Evolutionary conservation across 2,888 invertebrate genomes (phyloP).

Genomic region (Amphimallon solstitiale): DNA sequence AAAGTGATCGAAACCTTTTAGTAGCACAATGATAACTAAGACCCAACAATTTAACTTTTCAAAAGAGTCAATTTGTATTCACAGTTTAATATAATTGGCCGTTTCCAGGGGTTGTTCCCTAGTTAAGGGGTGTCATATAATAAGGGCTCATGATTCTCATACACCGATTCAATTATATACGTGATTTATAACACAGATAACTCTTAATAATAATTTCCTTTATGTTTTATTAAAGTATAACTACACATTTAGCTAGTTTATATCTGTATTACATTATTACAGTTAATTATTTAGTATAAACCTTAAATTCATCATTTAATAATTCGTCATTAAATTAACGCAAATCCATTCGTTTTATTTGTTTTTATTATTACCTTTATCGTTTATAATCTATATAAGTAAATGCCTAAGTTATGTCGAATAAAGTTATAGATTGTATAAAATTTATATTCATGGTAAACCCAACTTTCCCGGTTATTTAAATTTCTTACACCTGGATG

Average conservation of each 20-base stretch:
- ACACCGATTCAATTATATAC: slow-evolving; percentile 59
- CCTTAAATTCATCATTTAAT: slow-evolving; percentile 6
- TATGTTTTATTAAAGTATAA: slow-evolving; percentile 40
- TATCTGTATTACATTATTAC: slow-evolving; percentile 28
- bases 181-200: slow-evolving; percentile 59
- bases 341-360: no score
- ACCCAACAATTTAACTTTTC: slow-evolving; percentile 61
- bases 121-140: slow-evolving; percentile 53
- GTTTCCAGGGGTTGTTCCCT: slow-evolving; percentile 50
- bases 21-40: slow-evolving; percentile 53
- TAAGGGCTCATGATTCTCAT: slow-evolving; percentile 57
- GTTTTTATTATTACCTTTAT: no score
- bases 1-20: slow-evolving; percentile 46
- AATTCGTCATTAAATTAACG: neutral
- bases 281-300: slow-evolving; percentile 8
- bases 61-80: slow-evolving; percentile 62
- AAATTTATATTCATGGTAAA: slow-evolving; percentile 24
- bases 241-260: slow-evolving; percentile 50
- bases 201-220: slow-evolving; percentile 54
- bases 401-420: neutral
- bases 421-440: slow-evolving; percentile 24
- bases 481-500: slow-evolving; percentile 30
- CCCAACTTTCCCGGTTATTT: slow-evolving; percentile 28
- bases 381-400: no score
- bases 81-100: slow-evolving; percentile 56